Evolutionary conservation across 2,113 vertebrate species (phyloP).

Genomic region (Mustelus asterias): DNA sequence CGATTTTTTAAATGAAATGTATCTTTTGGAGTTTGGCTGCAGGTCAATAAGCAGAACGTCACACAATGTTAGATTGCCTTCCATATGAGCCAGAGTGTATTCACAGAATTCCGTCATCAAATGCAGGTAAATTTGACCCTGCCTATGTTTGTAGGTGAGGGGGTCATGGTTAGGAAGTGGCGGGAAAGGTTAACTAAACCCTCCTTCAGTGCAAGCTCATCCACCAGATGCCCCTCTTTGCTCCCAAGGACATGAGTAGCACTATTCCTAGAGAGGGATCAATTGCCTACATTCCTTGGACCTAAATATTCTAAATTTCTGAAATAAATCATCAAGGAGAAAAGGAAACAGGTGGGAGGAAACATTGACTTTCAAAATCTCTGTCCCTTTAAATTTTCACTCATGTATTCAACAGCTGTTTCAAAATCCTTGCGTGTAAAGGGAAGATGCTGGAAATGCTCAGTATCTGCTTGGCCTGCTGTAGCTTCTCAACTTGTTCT

Average conservation of each 20-base stretch:
- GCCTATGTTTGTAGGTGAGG: background rate
- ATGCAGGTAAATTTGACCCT: background rate
- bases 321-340: background rate
- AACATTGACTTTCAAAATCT: background rate
- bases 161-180: background rate
- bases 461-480: background rate
- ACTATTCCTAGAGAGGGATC: background rate
- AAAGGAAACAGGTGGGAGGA: background rate
- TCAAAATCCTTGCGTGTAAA: background rate
- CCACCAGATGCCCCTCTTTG: background rate
- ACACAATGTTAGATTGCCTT: background rate
- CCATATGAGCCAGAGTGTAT: background rate
- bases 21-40: background rate
- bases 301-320: background rate
- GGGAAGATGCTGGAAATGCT: background rate
- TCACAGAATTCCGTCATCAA: background rate
- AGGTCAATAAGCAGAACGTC: background rate
- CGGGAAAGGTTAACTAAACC: background rate
- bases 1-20: background rate
- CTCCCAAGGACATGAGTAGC: background rate
- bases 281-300: background rate
- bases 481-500: background rate
- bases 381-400: background rate
- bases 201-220: background rate
- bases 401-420: background rate